These are phyloP conservation scores for Carduelis carduelis DNA, from an alignment of 2,797 vertebrate species.

Conservation along the genomic window DNA sequence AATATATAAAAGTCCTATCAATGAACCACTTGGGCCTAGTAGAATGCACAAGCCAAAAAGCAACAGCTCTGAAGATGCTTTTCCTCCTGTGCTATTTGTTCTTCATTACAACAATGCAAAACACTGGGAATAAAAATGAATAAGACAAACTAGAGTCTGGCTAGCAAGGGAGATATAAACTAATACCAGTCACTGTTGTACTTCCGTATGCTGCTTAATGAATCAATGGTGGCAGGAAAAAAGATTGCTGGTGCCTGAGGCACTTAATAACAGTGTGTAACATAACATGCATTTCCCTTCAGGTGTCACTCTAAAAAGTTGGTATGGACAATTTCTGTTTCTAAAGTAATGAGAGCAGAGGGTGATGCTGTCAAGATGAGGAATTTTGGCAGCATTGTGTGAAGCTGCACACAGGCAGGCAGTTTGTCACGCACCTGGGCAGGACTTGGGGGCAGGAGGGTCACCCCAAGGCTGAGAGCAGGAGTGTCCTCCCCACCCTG, in stretches of 20 bases:
- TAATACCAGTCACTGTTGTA: background rate
- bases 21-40: background rate
- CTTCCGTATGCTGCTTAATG: background rate
- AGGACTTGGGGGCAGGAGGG: background rate
- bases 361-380: background rate
- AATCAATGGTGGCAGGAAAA: constrained; percentile 29
- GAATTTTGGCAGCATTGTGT: background rate
- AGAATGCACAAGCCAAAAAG: background rate
- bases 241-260: constrained; percentile 1
- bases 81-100: background rate
- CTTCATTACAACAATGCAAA: background rate
- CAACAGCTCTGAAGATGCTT: background rate
- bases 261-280: background rate
- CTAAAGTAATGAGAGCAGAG: background rate
- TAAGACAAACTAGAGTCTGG: constrained; percentile 12
- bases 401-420: background rate
- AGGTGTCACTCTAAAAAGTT: background rate
- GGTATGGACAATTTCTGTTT: background rate
- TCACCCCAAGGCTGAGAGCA: background rate
- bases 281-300: background rate
- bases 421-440: accelerated
- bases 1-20: background rate
- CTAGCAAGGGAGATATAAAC: constrained; percentile 14
- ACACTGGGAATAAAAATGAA: background rate
- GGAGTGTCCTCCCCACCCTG: background rate